Evolutionary conservation across 2,888 invertebrate species (phyloP).

Genomic region (Desoria tigrina): DNA sequence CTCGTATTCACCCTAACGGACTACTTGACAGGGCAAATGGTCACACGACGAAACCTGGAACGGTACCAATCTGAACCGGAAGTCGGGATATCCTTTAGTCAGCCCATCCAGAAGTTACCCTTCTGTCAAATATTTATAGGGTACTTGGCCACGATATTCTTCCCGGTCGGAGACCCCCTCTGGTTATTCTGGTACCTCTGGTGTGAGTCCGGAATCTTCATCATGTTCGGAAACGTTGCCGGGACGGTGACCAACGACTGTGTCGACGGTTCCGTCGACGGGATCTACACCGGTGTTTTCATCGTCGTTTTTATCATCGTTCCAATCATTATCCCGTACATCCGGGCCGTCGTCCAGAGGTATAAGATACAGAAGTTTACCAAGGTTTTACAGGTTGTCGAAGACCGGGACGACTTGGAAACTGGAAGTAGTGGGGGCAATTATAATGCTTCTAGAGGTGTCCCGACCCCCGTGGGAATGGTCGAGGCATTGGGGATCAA

Average conservation of each 20-base stretch:
- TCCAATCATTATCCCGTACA: constrained; percentile 39
- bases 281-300: constrained; percentile 28
- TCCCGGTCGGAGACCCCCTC: constrained; percentile 45
- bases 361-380: constrained; percentile 1
- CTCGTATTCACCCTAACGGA: constrained; percentile 40
- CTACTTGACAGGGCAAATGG: constrained; percentile 20
- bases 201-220: constrained; percentile 39
- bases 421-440: neutral
- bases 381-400: constrained; percentile 6
- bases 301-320: constrained; percentile 39
- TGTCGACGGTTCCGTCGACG: constrained; percentile 25
- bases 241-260: constrained; percentile 24
- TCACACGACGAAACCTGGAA: neutral
- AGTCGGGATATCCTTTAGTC: constrained; percentile 14
- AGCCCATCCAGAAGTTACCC: constrained; percentile 1
- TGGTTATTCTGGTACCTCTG: constrained; percentile 50
- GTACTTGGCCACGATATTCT: constrained; percentile 47
- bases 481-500: too few relatives aligned
- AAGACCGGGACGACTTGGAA: neutral
- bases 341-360: constrained; percentile 8
- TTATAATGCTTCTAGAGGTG: too few relatives aligned
- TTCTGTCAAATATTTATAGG: constrained; percentile 33
- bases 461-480: too few relatives aligned
- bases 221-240: constrained; percentile 34
- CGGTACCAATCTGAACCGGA: constrained; percentile 8